A percentile compares a stretch with the other conserved stretches of the same genome.
Conservation (phyloP, 2,113 vertebrate species). For the Nannospalax galili region DNA sequence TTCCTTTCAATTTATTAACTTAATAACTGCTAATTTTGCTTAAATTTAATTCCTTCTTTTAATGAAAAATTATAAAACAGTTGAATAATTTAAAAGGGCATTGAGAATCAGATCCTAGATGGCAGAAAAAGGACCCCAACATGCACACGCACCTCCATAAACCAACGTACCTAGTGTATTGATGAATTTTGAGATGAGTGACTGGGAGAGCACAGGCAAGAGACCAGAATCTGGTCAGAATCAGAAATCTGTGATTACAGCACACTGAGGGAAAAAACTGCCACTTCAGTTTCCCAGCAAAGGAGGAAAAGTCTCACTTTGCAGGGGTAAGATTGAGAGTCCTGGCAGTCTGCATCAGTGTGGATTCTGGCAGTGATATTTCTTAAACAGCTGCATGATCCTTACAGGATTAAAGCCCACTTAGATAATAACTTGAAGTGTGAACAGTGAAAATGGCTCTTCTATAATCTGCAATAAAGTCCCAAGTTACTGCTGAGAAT, state of each 20-base stretch:
- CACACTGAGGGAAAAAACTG: not conserved
- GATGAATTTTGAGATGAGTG: not conserved
- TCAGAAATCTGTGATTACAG: not conserved
- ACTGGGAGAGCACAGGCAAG: not conserved
- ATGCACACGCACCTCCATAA: not conserved
- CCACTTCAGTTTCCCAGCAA: not conserved
- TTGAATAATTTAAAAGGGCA: not conserved
- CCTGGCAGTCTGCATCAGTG: not conserved
- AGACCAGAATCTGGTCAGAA: too few relatives aligned
- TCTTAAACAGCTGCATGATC: not conserved
- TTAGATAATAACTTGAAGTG: not conserved
- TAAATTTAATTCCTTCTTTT: constrained; percentile 22
- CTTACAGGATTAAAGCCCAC: not conserved
- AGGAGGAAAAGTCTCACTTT: not conserved
- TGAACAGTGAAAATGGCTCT: not conserved
- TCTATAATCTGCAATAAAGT: not conserved
- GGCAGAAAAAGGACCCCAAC: not conserved
- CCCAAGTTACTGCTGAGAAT: not conserved
- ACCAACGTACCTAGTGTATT: not conserved
- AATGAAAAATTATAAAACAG: not conserved
- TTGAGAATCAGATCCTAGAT: not conserved
- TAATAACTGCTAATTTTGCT: not conserved
- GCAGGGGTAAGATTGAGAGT: not conserved
- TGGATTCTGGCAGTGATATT: not conserved
- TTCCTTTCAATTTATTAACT: constrained; percentile 22